These are phyloP conservation scores for Xestia c-nigrum DNA, from an alignment of 2,888 invertebrate genomes.

Conservation along the genomic window DNA sequence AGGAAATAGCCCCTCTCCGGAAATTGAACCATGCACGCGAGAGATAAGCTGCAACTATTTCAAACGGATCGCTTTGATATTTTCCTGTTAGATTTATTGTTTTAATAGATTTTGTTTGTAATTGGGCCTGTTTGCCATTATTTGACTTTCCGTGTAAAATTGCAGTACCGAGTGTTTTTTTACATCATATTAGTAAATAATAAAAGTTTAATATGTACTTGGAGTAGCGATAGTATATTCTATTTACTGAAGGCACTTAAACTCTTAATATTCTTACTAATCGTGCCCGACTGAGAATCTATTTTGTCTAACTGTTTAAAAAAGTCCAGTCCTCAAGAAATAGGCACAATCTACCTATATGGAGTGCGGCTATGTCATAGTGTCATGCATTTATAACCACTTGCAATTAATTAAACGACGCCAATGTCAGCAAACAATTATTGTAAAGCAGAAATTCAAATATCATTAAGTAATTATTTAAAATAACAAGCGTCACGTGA, in stretches of 20 bases:
- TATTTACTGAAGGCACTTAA: background rate
- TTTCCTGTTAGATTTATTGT: constrained; percentile 28
- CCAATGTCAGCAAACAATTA: constrained; percentile 28
- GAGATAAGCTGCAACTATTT: constrained; percentile 68
- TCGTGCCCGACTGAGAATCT: background rate
- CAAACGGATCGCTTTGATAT: constrained; percentile 48
- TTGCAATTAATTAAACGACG: constrained; percentile 41
- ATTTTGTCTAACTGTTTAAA: background rate
- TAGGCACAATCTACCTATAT: background rate
- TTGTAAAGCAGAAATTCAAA: constrained; percentile 47
- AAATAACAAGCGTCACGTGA: constrained; percentile 72
- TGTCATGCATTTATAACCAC: constrained; percentile 18
- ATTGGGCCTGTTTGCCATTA: constrained; percentile 1
- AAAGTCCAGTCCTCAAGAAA: background rate
- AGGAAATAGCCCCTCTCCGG: constrained; percentile 72
- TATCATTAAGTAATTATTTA: constrained; percentile 69
- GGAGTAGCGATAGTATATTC: background rate
- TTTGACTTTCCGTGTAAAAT: background rate
- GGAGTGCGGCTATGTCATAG: background rate
- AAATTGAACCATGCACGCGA: constrained; percentile 76
- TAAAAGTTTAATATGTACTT: background rate
- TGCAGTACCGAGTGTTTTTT: background rate
- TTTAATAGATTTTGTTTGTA: constrained; percentile 18
- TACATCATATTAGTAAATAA: background rate
- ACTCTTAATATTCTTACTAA: background rate